A percentile compares a stretch with the other conserved stretches of the same genome.
phyloP scores from a whole-genome alignment of 2,888 invertebrate genomes.

The Anoplius nigerrimus region DNA sequence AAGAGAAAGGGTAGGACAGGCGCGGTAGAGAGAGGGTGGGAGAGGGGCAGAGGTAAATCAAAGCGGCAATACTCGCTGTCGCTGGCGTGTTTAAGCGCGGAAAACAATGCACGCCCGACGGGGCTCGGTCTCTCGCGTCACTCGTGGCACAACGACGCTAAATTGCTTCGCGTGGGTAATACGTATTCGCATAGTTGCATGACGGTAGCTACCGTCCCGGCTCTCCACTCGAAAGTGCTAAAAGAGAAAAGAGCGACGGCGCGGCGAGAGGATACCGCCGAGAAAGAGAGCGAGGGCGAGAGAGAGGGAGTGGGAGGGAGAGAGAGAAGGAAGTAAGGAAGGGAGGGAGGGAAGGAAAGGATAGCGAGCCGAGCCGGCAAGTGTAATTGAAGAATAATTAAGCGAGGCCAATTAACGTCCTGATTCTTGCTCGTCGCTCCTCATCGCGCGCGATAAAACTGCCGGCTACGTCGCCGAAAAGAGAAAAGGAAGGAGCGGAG shows the following conservation, averaged over 20 bases:
- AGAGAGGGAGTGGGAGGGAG: not conserved
- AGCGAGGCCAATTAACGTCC: slow-evolving; percentile 56
- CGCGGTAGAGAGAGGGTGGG: no score
- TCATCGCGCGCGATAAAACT: slow-evolving; percentile 15
- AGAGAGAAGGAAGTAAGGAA: slow-evolving; percentile 9
- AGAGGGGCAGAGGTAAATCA: no score
- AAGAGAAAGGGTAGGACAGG: not conserved
- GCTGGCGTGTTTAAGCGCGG: not conserved
- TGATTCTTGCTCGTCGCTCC: slow-evolving; percentile 20
- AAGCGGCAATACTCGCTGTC: not conserved
- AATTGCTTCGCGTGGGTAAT: slow-evolving; percentile 2
- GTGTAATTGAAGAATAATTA: slow-evolving; percentile 53
- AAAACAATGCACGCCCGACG: slow-evolving; percentile 2
- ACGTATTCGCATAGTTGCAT: slow-evolving; percentile 1
- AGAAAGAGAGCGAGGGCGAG: no score
- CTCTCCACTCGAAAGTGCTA: not conserved
- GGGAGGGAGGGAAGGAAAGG: slow-evolving; percentile 17
- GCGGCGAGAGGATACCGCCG: no score
- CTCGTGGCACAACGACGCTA: not conserved
- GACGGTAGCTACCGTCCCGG: not conserved
- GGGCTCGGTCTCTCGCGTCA: not conserved
- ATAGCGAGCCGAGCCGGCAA: slow-evolving; percentile 20
- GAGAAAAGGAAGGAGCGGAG: no score
- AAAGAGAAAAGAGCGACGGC: no score
- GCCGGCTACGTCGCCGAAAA: not conserved